Evolutionary conservation across 2,888 invertebrate species (phyloP), one percentile per base, ranked within the genome.

Genomic region (Caenorhabditis macrosperma): DNA sequence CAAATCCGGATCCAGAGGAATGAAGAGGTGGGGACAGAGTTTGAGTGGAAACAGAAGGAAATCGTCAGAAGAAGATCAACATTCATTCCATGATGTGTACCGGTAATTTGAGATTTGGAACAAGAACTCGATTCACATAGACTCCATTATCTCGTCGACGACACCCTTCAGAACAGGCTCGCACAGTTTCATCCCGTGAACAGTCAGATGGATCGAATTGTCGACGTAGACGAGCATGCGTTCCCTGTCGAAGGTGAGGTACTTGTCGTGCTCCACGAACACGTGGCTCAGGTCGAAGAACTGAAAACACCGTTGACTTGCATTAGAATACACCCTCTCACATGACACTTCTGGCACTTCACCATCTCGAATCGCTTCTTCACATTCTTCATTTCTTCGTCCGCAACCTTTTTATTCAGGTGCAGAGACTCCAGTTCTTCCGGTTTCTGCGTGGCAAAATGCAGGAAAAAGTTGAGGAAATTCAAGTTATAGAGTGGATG

Each of bases 151-250:
- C 22, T 72, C 72, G 0, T 61, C 30, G 4, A 41, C 48, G 17
- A 78, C 17, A 28, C 28, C 55, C 6, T 52, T 28, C n/a, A 78
- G 61, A 2, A 64, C 60, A 9, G 66, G 78, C 7, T 78, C 57
- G 24, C 61, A 66, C 1, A 78, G 28, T 15, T 78, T 41, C 35
- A 78, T 50, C 22, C 67, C 78, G 15, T 61, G 20, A 1, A 22
- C 33, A 7, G 78, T 78, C 15, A 78, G 26, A 60, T 78, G 78
- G 54, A 78, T 72, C 1, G 61, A 24, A 22, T 78, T 78, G 55
- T 78, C 78, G n/a, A 78, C 61, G 33, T 61, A 78, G 2, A 72
- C 57, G 30, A 71, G 48, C 72, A 72, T 67, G 12, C 17, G 22
- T 0, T 61, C 55, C 33, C 72, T 26, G 38, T 78, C 78, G 44